These are phyloP conservation scores for Erynnis tages DNA, from an alignment of 2,888 invertebrate genomes.

Conservation along the genomic window DNA sequence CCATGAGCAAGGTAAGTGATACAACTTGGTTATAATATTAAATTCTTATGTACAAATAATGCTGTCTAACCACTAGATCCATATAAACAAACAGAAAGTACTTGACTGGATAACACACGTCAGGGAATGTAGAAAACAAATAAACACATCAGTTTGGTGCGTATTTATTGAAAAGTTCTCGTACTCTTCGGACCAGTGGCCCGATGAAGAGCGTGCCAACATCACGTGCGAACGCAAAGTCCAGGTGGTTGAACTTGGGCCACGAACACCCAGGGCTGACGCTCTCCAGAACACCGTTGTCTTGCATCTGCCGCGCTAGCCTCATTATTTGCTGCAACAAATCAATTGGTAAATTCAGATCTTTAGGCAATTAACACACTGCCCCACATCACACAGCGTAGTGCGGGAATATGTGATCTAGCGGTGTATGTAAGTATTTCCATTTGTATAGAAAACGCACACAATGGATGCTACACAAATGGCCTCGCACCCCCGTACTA, in stretches of 20 bases:
- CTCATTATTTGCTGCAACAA: constrained; percentile 62
- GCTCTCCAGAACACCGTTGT: constrained; percentile 53
- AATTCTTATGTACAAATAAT: background rate
- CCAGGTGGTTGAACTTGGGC: constrained; percentile 74
- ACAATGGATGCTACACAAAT: no score
- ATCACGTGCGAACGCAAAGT: constrained; percentile 69
- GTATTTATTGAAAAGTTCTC: constrained; percentile 62
- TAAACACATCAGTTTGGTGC: constrained; percentile 20
- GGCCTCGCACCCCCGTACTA: no score
- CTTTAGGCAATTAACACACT: no score
- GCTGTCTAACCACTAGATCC: no score
- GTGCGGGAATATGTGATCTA: no score
- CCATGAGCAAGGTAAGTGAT: constrained; percentile 30
- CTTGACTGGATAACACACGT: no score
- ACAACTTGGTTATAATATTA: no score
- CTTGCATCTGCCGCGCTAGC: constrained; percentile 52
- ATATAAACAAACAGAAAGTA: no score
- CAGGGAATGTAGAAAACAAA: background rate
- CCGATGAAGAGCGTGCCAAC: constrained; percentile 59
- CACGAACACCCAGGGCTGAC: constrained; percentile 54
- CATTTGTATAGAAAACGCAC: no score
- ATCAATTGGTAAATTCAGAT: no score
- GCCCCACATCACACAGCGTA: no score
- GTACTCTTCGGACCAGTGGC: constrained; percentile 53
- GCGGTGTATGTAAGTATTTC: no score